A percentile compares a stretch with the other conserved stretches of the same genome.
These are phyloP conservation scores for Drosophila dives DNA, from an alignment of 2,888 invertebrate species.

Conservation along the genomic window DNA sequence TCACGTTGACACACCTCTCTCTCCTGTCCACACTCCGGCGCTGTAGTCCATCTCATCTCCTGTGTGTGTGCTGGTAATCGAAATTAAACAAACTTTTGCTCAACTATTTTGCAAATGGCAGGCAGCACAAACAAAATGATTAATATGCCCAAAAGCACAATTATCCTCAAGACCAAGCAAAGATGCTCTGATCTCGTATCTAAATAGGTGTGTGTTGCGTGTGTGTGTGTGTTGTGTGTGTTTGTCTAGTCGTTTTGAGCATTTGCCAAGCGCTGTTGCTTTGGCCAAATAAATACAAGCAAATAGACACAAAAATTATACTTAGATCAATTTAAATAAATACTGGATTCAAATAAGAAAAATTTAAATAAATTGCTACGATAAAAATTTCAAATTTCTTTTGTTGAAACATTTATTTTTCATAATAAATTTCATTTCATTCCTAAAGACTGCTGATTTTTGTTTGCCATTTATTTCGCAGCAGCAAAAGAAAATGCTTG, in stretches of 20 bases:
- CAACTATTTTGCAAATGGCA: slow-evolving; percentile 58
- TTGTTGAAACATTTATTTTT: not conserved
- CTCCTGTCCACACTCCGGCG: accelerated
- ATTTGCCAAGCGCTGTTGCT: slow-evolving; percentile 39
- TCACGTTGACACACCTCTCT: slow-evolving; percentile 48
- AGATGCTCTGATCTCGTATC: slow-evolving; percentile 51
- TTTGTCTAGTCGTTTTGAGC: slow-evolving; percentile 27
- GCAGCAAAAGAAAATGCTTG: not conserved
- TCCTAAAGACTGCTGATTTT: not conserved
- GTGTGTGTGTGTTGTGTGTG: slow-evolving; percentile 5
- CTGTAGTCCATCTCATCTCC: no score
- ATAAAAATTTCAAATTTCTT: not conserved
- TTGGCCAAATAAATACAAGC: not conserved
- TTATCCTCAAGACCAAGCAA: slow-evolving; percentile 35
- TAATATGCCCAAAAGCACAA: slow-evolving; percentile 43
- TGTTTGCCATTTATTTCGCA: not conserved
- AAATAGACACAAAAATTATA: not conserved
- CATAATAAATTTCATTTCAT: not conserved
- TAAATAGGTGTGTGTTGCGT: slow-evolving; percentile 15
- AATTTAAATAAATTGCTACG: not conserved
- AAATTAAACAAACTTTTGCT: slow-evolving; percentile 76
- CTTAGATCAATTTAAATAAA: not conserved
- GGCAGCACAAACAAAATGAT: slow-evolving; percentile 40
- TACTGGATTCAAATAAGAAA: not conserved
- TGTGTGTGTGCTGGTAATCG: slow-evolving; percentile 47